phyloP scores from a whole-genome alignment of 2,113 vertebrate genomes.

The Equus quagga region DNA sequence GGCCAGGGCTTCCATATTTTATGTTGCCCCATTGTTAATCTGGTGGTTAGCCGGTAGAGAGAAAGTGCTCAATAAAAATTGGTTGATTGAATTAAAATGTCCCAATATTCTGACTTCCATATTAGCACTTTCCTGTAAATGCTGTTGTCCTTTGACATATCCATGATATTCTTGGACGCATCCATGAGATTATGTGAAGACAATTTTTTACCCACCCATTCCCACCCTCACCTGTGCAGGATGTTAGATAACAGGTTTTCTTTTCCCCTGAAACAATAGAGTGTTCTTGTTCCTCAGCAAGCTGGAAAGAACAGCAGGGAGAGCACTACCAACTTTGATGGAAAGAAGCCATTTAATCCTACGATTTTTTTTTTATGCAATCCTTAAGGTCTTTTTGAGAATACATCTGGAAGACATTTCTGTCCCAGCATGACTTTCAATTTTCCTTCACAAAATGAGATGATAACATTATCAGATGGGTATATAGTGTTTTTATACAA shows the following conservation, averaged over 20 bases:
- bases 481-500: background rate
- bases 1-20: background rate
- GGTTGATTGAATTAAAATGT: background rate
- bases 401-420: background rate
- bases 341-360: background rate
- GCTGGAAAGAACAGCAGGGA: background rate
- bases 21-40: background rate
- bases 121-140: background rate
- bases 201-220: background rate
- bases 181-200: background rate
- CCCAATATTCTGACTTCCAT: background rate
- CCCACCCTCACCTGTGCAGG: accelerated
- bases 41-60: background rate
- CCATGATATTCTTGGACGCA: background rate
- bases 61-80: background rate
- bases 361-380: background rate
- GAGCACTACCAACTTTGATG: background rate
- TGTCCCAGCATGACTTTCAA: background rate
- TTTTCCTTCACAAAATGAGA: background rate
- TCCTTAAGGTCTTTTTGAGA: background rate
- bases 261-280: background rate
- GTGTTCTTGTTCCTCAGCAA: background rate
- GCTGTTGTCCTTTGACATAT: background rate
- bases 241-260: background rate
- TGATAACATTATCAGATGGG: background rate